phyloP scores from a whole-genome alignment of 2,113 vertebrate genomes.

The Suricata suricatta region DNA sequence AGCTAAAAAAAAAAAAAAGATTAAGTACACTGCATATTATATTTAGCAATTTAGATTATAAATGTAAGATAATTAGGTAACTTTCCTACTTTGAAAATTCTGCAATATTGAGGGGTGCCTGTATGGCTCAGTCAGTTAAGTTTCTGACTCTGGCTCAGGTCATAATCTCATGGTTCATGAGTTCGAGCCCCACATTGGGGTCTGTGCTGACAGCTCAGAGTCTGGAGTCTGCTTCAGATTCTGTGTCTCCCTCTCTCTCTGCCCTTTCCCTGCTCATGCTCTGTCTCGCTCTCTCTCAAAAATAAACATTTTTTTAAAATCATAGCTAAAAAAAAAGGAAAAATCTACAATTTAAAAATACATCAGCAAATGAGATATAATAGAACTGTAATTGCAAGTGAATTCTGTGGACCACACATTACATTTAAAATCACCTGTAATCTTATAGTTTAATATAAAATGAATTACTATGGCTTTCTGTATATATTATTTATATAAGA shows the following conservation, averaged over 20 bases:
- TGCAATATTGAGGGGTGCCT: background rate
- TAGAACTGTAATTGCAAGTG: conserved; percentile 9
- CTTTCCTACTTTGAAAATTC: background rate
- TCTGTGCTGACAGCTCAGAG: too few species aligned
- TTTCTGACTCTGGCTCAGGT: too few species aligned
- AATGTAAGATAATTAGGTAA: background rate
- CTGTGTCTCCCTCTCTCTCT: too few species aligned
- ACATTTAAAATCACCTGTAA: background rate
- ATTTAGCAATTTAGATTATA: background rate
- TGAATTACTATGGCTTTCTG: background rate
- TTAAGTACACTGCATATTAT: background rate
- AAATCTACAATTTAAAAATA: background rate
- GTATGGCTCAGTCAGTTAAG: too few species aligned
- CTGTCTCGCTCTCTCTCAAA: too few species aligned
- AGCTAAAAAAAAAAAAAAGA: background rate
- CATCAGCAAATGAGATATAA: background rate
- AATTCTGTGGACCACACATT: background rate
- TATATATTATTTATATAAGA: background rate
- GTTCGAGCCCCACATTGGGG: too few species aligned
- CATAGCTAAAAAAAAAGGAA: too few species aligned
- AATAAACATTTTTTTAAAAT: background rate
- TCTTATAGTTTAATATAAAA: background rate
- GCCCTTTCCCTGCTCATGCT: too few species aligned
- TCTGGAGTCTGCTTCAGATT: too few species aligned
- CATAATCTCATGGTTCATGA: too few species aligned